Percentiles rank a stretch among this genome's conserved stretches.
Conservation (phyloP, 2,888 invertebrate species). For the Meta bourneti region DNA sequence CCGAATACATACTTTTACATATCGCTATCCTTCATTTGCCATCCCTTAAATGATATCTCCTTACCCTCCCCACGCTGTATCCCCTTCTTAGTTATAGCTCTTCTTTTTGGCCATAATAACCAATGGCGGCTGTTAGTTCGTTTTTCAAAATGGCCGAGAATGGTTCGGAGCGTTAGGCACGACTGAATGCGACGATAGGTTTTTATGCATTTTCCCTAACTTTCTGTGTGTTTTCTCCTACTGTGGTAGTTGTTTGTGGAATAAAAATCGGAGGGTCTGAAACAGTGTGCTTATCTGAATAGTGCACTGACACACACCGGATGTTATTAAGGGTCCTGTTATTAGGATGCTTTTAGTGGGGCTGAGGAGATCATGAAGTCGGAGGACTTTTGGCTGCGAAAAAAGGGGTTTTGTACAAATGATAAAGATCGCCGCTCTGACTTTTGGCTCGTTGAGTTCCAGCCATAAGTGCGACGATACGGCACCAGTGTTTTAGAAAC, state of each 20-base stretch:
- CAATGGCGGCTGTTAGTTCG: conserved; percentile 46
- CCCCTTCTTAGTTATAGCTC: conserved; percentile 31
- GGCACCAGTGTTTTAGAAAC: no score
- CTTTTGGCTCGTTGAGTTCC: neutral
- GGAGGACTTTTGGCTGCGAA: neutral
- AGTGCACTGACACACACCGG: conserved; percentile 9
- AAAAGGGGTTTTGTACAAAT: neutral
- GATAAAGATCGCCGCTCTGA: neutral
- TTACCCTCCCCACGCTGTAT: neutral
- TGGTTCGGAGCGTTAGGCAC: conserved; percentile 2
- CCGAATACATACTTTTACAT: conserved; percentile 35
- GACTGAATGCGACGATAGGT: conserved; percentile 38
- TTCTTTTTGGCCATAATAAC: conserved; percentile 45
- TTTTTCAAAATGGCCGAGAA: conserved; percentile 37
- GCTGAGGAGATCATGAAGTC: conserved; percentile 5
- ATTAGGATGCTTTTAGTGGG: conserved; percentile 38
- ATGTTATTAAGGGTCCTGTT: conserved; percentile 23
- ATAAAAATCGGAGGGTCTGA: neutral
- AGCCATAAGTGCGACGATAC: no score
- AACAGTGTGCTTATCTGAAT: conserved; percentile 36
- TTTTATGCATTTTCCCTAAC: neutral
- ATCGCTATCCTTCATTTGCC: conserved; percentile 11
- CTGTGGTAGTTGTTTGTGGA: conserved; percentile 41
- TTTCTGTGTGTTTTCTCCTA: conserved; percentile 22
- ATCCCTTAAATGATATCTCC: conserved; percentile 56